A percentile compares a stretch with the other conserved stretches of the same genome.
Evolutionary conservation across 2,888 invertebrate species (phyloP).

Genomic region (Cephus pygmeus): DNA sequence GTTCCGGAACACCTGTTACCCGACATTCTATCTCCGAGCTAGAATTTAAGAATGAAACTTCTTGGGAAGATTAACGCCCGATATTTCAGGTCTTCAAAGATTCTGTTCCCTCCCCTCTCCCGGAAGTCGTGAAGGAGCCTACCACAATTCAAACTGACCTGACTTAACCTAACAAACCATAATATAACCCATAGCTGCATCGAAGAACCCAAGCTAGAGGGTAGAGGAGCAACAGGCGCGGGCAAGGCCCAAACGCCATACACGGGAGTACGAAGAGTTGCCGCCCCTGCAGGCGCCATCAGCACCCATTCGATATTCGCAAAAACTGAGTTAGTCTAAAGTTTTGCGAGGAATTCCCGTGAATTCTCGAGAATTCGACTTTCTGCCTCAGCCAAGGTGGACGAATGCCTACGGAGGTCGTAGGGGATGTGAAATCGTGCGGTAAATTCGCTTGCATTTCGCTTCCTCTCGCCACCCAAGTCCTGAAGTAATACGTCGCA

Average conservation of each 20-base stretch:
- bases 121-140: neutral
- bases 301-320: neutral
- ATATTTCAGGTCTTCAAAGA: neutral
- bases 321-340: slow-evolving; percentile 40
- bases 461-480: slow-evolving; percentile 27
- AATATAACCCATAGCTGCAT: neutral
- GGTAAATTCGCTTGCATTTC: slow-evolving; percentile 61
- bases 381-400: slow-evolving; percentile 24
- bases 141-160: neutral
- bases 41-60: neutral
- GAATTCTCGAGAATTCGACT: neutral
- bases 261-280: neutral
- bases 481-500: slow-evolving; percentile 45
- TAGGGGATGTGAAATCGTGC: slow-evolving; percentile 56
- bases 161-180: neutral
- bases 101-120: neutral
- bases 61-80: neutral
- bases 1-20: neutral
- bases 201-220: neutral
- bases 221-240: neutral
- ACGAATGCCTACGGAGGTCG: slow-evolving; percentile 45
- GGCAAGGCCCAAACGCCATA: neutral
- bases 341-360: slow-evolving; percentile 31
- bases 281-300: neutral
- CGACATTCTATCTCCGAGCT: neutral